Evolutionary conservation across 2,797 vertebrate species (phyloP), one percentile per base, ranked within the genome.

Genomic region (Protosalanx chinensis): DNA sequence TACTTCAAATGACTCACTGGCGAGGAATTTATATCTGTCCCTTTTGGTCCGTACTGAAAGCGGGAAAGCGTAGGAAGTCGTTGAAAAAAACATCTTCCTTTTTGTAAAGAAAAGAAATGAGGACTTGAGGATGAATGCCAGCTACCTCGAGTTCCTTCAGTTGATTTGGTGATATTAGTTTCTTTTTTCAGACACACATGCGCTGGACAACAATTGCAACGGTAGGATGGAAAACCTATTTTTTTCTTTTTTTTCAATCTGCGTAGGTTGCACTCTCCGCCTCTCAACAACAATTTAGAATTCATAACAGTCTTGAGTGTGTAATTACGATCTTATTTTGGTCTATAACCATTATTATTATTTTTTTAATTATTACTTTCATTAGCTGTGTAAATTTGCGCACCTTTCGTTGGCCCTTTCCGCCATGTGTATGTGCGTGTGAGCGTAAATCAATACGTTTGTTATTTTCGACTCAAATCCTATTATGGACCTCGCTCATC

Each of bases 161-260:
- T 77, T 72, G 30, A 57, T 70, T 71, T 49, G 70, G 65, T 60
- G 29, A 57, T 67, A 70, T 60, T 70, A 64, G 71, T 70, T 77
- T 67, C 58, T 65, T 78, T 79, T 53, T 69, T 76, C 53, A 68
- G 67, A 61, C 74, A 81, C 70, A 81, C 84, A 87, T 87, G 86
- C 84, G 67, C 74, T 83, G 76, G 58, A 81, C 77, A 76, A 73
- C 74, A 77, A 75, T 66, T 70, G 75, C 74, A 82, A 72, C 59
- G 72, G 68, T 58, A 76, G 70, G 57, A 71, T 67, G 64, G 72
- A 74, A 67, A 51, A 35, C 5, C 12, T n/a, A n/a, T 5, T 46
- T 46, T 63, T 62, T 51, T 53, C 58, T 15, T 65, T 41, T 65
- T 65, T 65, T 20, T 18, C 3, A 6, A 32, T 59, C 37, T 53